Conservation (phyloP, 2,888 invertebrate genomes). For the Altica lythri region DNA sequence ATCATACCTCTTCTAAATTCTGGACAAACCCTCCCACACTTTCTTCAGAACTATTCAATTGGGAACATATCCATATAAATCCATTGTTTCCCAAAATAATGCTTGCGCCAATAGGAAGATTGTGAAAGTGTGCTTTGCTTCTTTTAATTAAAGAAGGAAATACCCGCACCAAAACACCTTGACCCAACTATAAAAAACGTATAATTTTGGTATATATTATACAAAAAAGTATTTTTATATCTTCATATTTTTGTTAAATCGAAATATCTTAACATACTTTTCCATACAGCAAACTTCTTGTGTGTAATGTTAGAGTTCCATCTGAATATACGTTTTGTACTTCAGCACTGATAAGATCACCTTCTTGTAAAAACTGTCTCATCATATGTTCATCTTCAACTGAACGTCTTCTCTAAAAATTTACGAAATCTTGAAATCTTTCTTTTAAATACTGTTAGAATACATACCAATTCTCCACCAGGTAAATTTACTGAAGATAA, state of each 20-base stretch:
- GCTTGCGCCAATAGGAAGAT: slow-evolving; percentile 87
- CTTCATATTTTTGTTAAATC: not conserved
- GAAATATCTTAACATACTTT: slow-evolving; percentile 65
- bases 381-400: slow-evolving; percentile 98
- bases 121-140: slow-evolving; percentile 95
- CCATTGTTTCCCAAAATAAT: slow-evolving; percentile 97
- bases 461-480: slow-evolving; percentile 87
- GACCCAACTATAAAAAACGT: slow-evolving; percentile 66
- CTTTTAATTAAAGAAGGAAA: slow-evolving; percentile 90
- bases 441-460: not conserved
- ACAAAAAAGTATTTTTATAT: not conserved
- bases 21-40: slow-evolving; percentile 77
- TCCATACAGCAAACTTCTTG: slow-evolving; percentile 95
- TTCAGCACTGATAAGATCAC: slow-evolving; percentile 96
- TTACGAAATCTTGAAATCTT: not conserved
- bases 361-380: slow-evolving; percentile 91
- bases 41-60: slow-evolving; percentile 65
- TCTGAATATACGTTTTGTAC: slow-evolving; percentile 92
- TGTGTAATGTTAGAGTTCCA: slow-evolving; percentile 91
- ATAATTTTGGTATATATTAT: not conserved
- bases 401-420: slow-evolving; percentile 76
- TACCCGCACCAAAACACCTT: slow-evolving; percentile 88
- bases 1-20: slow-evolving; percentile 67
- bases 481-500: slow-evolving; percentile 95
- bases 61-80: slow-evolving; percentile 90